Conservation (phyloP, 2,888 invertebrate genomes). For the Liopterus haemorrhoidalis region DNA sequence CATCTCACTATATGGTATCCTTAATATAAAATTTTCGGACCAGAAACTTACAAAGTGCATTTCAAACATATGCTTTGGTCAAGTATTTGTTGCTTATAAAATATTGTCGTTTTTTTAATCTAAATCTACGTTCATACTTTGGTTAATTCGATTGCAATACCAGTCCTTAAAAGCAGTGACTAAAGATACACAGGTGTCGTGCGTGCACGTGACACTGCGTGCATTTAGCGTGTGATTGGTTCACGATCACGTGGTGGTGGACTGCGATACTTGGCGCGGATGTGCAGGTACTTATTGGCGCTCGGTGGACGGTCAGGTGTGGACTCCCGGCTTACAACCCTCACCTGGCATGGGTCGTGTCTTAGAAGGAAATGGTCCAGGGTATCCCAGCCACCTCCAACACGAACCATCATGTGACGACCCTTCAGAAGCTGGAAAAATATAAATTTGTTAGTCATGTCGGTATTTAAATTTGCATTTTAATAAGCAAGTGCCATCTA, state of each 20-base stretch:
- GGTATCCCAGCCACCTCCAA: constrained; percentile 92
- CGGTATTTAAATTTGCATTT: no score
- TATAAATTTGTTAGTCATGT: no score
- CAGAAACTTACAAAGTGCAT: no score
- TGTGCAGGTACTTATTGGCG: constrained; percentile 56
- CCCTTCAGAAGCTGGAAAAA: constrained; percentile 72
- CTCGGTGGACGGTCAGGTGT: constrained; percentile 37
- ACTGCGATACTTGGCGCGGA: constrained; percentile 67
- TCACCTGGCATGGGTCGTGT: constrained; percentile 80
- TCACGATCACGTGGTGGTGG: constrained; percentile 59
- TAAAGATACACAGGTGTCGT: no score
- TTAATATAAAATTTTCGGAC: no score
- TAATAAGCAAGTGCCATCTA: no score
- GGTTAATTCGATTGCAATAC: constrained; percentile 2
- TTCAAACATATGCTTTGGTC: no score
- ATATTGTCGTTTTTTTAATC: no score
- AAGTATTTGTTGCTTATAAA: no score
- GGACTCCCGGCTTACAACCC: constrained; percentile 41
- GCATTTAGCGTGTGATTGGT: constrained; percentile 44
- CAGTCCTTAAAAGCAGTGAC: no score
- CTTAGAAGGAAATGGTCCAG: constrained; percentile 85
- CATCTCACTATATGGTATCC: no score
- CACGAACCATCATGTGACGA: constrained; percentile 92
- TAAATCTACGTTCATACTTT: no score
- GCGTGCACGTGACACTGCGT: constrained; percentile 3